These are phyloP conservation scores for Myripristis murdjan DNA, from an alignment of 2,797 vertebrate species.

Conservation along the genomic window DNA sequence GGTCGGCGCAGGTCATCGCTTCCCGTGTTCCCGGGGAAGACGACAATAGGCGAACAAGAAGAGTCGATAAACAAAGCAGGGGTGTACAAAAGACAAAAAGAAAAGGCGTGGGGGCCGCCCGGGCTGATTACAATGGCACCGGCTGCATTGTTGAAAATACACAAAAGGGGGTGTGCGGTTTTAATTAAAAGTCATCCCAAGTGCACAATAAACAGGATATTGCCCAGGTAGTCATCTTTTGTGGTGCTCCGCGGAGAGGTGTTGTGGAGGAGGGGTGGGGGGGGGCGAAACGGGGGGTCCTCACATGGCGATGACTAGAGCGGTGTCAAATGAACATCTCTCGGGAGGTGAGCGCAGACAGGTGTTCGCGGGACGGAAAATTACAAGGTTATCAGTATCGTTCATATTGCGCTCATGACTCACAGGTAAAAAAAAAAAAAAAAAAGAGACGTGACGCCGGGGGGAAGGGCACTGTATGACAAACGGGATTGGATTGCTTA, in stretches of 20 bases:
- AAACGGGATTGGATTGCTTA: slow-evolving; percentile 62
- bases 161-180: slow-evolving; percentile 67
- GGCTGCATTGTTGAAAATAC: slow-evolving; percentile 61
- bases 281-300: background rate
- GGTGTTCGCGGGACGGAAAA: slow-evolving; percentile 48
- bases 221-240: slow-evolving; percentile 63
- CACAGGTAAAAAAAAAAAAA: slow-evolving; percentile 28
- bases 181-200: slow-evolving; percentile 74
- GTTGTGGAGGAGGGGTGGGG: slow-evolving; percentile 6
- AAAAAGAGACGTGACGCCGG: slow-evolving; percentile 38
- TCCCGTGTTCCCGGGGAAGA: slow-evolving; percentile 45
- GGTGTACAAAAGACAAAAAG: slow-evolving; percentile 44
- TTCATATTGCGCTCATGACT: slow-evolving; percentile 56
- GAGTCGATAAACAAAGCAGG: slow-evolving; percentile 47
- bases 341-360: slow-evolving; percentile 32
- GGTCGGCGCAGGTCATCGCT: slow-evolving; percentile 31
- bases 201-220: slow-evolving; percentile 77
- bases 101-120: slow-evolving; percentile 23
- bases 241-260: slow-evolving; percentile 1
- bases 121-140: slow-evolving; percentile 42
- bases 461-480: slow-evolving; percentile 67
- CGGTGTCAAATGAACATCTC: slow-evolving; percentile 56
- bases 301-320: slow-evolving; percentile 11
- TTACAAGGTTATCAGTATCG: slow-evolving; percentile 30
- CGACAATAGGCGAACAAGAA: slow-evolving; percentile 50